Conservation (phyloP, 1,140 invertebrate genomes). For the Brachionus asplanchnoidis region DNA sequence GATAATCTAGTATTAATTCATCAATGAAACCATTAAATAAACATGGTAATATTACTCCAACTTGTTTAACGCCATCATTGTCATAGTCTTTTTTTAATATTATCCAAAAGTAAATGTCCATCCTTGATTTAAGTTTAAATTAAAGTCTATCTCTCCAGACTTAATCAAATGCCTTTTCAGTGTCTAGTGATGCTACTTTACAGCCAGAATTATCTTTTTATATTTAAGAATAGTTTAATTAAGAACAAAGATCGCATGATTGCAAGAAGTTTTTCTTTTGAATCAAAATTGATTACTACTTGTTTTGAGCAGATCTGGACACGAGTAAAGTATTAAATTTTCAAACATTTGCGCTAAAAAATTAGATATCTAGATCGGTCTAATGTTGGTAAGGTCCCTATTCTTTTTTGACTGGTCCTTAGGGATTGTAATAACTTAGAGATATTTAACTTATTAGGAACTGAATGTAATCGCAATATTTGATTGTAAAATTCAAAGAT, state of each 20-base stretch:
- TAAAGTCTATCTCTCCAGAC: not conserved
- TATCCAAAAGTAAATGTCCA: not conserved
- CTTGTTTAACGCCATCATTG: too few species aligned
- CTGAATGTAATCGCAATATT: too few species aligned
- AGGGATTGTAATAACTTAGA: not conserved
- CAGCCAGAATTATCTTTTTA: not conserved
- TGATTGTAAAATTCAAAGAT: too few species aligned
- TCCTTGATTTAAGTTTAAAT: not conserved
- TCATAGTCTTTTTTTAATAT: not conserved
- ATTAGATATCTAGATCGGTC: not conserved
- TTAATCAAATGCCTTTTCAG: not conserved
- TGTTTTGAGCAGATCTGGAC: not conserved
- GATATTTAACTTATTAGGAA: not conserved
- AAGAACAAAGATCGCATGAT: not conserved
- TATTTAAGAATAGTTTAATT: not conserved
- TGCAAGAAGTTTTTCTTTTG: not conserved
- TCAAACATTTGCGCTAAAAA: not conserved
- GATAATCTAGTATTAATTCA: too few species aligned
- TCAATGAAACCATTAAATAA: too few species aligned
- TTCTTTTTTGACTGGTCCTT: not conserved
- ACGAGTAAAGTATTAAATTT: not conserved
- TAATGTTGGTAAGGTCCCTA: not conserved
- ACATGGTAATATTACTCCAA: too few species aligned
- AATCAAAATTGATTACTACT: not conserved
- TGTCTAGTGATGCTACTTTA: not conserved